Percentiles rank a stretch among this genome's conserved stretches.
Conservation (phyloP, 2,797 vertebrate genomes). For the Poecilia wingei region DNA sequence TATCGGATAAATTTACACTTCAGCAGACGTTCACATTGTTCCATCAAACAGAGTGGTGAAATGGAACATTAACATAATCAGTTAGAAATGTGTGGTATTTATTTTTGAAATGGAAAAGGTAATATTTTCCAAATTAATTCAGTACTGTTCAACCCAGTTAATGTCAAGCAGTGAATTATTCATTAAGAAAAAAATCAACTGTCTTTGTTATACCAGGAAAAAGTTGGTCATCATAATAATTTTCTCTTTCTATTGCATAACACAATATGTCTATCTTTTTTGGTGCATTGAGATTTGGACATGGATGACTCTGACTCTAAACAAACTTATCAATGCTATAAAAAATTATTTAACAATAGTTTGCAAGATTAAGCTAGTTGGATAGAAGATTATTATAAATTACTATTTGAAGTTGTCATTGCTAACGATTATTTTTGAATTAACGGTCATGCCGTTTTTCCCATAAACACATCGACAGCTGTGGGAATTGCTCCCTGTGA, state of each 20-base stretch:
- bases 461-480: background rate
- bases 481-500: constrained; percentile 50
- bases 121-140: background rate
- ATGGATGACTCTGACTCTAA: background rate
- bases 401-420: background rate
- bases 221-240: constrained; percentile 1
- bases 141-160: background rate
- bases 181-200: background rate
- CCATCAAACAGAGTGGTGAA: constrained; percentile 20
- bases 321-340: background rate
- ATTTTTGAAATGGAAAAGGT: background rate
- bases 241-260: constrained; percentile 25
- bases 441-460: constrained; percentile 38
- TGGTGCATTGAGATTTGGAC: background rate
- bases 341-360: background rate
- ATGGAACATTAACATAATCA: constrained; percentile 28
- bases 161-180: background rate
- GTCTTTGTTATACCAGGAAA: background rate
- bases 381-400: background rate
- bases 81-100: background rate
- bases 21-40: constrained; percentile 31
- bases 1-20: constrained; percentile 41
- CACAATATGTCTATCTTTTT: constrained; percentile 1
- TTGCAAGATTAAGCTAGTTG: background rate
- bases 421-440: background rate